Conservation (phyloP, 2,113 vertebrate species). For the Bothrops jararaca region DNA sequence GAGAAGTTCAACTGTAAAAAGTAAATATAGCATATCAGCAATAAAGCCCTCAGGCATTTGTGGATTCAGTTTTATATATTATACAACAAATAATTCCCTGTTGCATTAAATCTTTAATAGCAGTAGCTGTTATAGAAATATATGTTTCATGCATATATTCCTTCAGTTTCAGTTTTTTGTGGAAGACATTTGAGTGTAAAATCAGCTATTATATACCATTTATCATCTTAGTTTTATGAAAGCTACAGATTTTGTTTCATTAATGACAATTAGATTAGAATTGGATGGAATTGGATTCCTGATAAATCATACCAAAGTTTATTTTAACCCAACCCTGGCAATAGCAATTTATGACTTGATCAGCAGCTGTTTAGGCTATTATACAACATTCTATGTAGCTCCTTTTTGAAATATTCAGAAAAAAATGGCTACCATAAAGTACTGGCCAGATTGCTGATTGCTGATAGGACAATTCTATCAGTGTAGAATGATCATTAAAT, state of each 20-base stretch:
- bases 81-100: neutral
- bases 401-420: neutral
- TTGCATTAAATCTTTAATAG: neutral
- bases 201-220: fast-evolving
- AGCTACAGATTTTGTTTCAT: constrained; percentile 7
- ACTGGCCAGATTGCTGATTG: neutral
- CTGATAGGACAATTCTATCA: neutral
- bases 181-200: neutral
- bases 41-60: neutral
- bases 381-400: neutral
- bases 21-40: neutral
- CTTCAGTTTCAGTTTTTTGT: constrained; percentile 5
- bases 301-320: neutral
- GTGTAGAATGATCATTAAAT: neutral
- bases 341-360: neutral
- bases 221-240: neutral
- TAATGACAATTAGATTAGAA: constrained; percentile 7
- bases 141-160: neutral
- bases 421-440: neutral
- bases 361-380: neutral
- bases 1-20: neutral
- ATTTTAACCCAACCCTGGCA: neutral
- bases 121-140: neutral
- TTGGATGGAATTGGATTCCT: neutral
- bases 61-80: neutral